Base-by-base conservation (phyloP, 1,140 invertebrate species). In the Neocloeon triangulifer region DNA sequence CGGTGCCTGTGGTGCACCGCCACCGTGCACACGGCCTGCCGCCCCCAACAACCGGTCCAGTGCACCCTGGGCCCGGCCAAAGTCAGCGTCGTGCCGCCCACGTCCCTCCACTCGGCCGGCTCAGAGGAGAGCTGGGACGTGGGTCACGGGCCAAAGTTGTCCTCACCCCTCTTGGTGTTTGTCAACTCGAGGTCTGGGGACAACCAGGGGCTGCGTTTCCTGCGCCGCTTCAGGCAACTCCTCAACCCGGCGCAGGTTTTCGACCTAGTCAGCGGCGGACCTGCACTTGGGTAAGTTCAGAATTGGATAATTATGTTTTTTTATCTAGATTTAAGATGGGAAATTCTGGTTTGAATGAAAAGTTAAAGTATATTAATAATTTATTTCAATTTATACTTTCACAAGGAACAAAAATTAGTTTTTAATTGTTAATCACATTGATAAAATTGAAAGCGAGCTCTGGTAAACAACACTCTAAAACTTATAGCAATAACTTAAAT, bases 101-200 rank as follows among this genome's bases (percentile, higher is more conserved):
- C 79, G 1, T 68, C 82, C 26, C 66, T 96, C 22, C 82, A 91
- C 58, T 34, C 33, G 26, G 31, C 36, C 65, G 64, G 56, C 43
- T 69, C 48, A 47, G 86, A 79, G 54, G 85, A 86, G 47, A 73
- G 77, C 31, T 92, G 86, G 82, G 78, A 86, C 51, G 75, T 73
- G n/a, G 62, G 72, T 34, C 53, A 80, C 55, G n/a, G n/a, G n/a
- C 73, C 76, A 33, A 66, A 66, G 35, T 72, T 69, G 30, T 80
- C 76, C 37, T 79, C 73, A 36, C 88, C 89, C 19, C 66, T 95
- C 27, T 64, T 95, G 34, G 88, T 95, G 25, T 94, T 94, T 51
- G 86, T 95, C 39, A 96, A 96, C 58, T 92, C 88, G 28, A 91
- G 94, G 59, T 91, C 85, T 35, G 89, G 89, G 41, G 89, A 95